phyloP scores from a whole-genome alignment of 2,797 vertebrate species.

The Macropodus opercularis region DNA sequence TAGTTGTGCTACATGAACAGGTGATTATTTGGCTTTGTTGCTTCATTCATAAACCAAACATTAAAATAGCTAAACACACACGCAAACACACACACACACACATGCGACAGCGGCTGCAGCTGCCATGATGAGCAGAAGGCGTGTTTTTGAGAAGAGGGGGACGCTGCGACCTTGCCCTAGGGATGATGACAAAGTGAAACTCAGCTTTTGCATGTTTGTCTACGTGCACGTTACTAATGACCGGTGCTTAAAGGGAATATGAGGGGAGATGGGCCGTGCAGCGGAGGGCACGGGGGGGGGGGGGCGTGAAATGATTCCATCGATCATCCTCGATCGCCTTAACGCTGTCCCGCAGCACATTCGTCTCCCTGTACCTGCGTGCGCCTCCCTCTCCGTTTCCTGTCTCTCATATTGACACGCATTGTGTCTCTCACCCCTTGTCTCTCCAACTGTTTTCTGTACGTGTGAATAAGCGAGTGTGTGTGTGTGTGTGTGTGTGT shows the following conservation, averaged over 20 bases:
- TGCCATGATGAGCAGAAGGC: conserved; percentile 26
- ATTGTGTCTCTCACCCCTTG: conserved; percentile 47
- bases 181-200: conserved; percentile 71
- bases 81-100: no score
- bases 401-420: conserved; percentile 55
- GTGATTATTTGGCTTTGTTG: conserved; percentile 2
- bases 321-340: conserved; percentile 74
- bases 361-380: conserved; percentile 27
- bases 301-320: conserved; percentile 70
- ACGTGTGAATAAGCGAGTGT: background rate
- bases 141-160: conserved; percentile 44
- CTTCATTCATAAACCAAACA: conserved; percentile 1
- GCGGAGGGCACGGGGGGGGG: conserved; percentile 52
- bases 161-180: conserved; percentile 64
- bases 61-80: no score
- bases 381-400: background rate
- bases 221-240: conserved; percentile 61
- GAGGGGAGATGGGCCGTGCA: conserved; percentile 65
- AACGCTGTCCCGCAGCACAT: conserved; percentile 58
- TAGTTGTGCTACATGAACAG: conserved; percentile 18
- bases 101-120: conserved; percentile 21
- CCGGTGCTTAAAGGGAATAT: conserved; percentile 63
- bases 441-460: conserved; percentile 40
- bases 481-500: conserved; percentile 8
- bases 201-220: conserved; percentile 17